Evolutionary conservation across 2,797 vertebrate species (phyloP), one percentile per base, ranked within the genome.

Genomic region (Amblyraja radiata): DNA sequence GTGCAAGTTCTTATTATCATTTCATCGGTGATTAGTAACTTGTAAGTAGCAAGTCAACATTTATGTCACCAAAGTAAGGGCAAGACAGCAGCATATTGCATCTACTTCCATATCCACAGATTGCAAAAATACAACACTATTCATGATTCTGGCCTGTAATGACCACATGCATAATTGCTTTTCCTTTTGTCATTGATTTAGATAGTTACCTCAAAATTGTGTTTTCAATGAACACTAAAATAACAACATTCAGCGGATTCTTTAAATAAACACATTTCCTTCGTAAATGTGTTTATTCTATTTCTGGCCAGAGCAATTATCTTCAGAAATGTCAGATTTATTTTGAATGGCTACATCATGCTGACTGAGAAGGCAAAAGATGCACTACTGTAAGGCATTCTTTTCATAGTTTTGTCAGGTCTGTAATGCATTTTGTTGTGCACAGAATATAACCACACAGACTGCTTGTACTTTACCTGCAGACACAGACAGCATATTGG

Each of bases 321-420:
- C 11, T 88, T 88, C 9, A 88, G n/a, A 68, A 65, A 32, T 65
- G 7, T 32, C 28, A 65, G 84, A 65, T 32, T 65, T 63, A 32
- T 63, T 86, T 86, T 88, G 32, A 68, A 65, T 68, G 65, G 14
- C 84, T 21, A n/a, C n/a, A 8, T 88, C 61, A 88, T 65, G 61
- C n/a, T 65, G 14, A 32, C 84, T 32, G 7, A 88, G 84, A 88
- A 68, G 9, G 23, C 32, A 28, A n/a, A 88, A 32, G 61, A 9
- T 65, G 61, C 18, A n/a, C 25, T 25, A 63, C 10, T 86, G 54
- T 86, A 63, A 63, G 9, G 10, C 28, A 16, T 28, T 63, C 58
- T 28, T 61, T 86, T 81, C 79, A 54, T 81, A 81, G 79, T 3
- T 83, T 83, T 32, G 13, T 88, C 61, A 88, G 84, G n/a, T 88